phyloP scores from a whole-genome alignment of 2,888 invertebrate genomes.

The Microctonus aethiopoides region DNA sequence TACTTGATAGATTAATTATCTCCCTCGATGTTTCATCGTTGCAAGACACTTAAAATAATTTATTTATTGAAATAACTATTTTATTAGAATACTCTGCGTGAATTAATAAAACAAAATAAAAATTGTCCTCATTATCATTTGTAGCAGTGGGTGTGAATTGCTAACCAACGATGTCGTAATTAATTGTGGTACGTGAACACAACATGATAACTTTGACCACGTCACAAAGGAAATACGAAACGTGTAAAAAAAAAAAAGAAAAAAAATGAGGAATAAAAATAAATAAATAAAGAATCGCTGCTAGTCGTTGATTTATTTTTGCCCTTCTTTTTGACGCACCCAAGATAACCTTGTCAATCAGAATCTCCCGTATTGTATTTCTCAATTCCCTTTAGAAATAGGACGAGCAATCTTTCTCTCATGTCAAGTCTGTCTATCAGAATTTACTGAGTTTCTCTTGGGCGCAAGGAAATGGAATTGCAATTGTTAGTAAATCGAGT shows the following conservation, averaged over 20 bases:
- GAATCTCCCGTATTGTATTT: neutral
- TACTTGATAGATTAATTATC: neutral
- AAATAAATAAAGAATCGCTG: neutral
- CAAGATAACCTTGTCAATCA: slow-evolving; percentile 14
- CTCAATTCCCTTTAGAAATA: slow-evolving; percentile 3
- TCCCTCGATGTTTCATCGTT: neutral
- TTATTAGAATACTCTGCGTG: neutral
- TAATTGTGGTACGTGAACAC: neutral
- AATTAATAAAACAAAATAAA: neutral
- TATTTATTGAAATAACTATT: neutral
- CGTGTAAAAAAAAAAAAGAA: neutral
- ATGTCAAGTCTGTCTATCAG: slow-evolving; percentile 4
- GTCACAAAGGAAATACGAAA: neutral
- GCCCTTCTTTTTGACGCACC: neutral
- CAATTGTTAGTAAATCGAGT: slow-evolving; percentile 10
- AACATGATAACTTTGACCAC: neutral
- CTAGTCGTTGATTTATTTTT: neutral
- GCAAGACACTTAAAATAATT: neutral
- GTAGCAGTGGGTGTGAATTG: too few species aligned
- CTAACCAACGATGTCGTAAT: neutral
- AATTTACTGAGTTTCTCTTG: slow-evolving; percentile 5
- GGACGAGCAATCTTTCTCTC: slow-evolving; percentile 7
- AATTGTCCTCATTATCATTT: too few species aligned
- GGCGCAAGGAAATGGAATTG: neutral
- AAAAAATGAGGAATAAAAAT: neutral